A percentile compares a stretch with the other conserved stretches of the same genome.
Conservation (phyloP, 2,113 vertebrate species). For the Vanacampus margaritifer region DNA sequence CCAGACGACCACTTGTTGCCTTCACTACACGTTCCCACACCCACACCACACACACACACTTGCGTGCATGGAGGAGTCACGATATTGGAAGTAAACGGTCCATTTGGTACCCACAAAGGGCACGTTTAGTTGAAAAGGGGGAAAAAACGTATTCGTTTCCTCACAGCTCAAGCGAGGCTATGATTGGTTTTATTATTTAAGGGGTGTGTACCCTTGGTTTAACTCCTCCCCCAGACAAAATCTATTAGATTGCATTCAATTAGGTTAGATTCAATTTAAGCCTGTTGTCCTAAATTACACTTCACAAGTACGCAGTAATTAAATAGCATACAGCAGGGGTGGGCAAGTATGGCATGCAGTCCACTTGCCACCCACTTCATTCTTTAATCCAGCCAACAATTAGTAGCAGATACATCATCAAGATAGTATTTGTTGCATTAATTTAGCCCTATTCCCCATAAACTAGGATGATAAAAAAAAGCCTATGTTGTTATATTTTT, state of each 20-base stretch:
- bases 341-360: too few species aligned
- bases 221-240: constrained; percentile 2
- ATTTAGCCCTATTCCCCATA: too few species aligned
- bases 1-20: constrained; percentile 17
- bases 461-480: too few species aligned
- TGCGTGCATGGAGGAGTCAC: constrained; percentile 19
- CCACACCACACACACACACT: not conserved
- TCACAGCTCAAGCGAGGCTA: constrained; percentile 25
- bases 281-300: not conserved
- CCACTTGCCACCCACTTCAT: too few species aligned
- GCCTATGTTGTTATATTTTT: too few species aligned
- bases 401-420: too few species aligned
- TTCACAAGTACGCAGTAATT: not conserved
- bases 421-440: too few species aligned
- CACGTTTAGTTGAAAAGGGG: not conserved
- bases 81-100: constrained; percentile 31
- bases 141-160: constrained; percentile 29
- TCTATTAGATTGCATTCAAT: not conserved
- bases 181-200: constrained; percentile 28
- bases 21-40: not conserved
- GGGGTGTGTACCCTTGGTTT: constrained; percentile 32
- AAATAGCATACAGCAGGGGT: too few species aligned
- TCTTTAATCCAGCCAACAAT: too few species aligned
- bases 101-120: constrained; percentile 25
- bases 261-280: not conserved